phyloP scores from a whole-genome alignment of 2,888 invertebrate genomes.

The Xanthostigma xanthostigma region DNA sequence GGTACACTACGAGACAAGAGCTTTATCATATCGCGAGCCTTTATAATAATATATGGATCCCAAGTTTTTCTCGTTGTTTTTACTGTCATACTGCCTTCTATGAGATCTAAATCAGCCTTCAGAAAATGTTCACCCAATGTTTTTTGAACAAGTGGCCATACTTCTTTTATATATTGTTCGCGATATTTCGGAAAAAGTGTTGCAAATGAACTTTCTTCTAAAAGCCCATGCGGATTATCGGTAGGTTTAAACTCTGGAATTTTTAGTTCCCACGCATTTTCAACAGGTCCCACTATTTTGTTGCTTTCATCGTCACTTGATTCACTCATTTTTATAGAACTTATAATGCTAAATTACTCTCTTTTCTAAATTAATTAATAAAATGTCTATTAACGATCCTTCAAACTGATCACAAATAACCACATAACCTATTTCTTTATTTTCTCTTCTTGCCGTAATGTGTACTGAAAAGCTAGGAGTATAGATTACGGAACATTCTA shows the following conservation, averaged over 20 bases:
- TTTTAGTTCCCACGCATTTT: conserved; percentile 76
- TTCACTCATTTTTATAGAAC: conserved; percentile 11
- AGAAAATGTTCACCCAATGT: conserved; percentile 62
- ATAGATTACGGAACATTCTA: too few relatives aligned
- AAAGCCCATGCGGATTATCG: conserved; percentile 76
- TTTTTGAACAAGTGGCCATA: conserved; percentile 90
- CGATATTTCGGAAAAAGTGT: conserved; percentile 94
- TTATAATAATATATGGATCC: conserved; percentile 95
- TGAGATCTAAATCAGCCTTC: conserved; percentile 76
- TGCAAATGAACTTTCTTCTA: conserved; percentile 92
- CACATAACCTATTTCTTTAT: too few relatives aligned
- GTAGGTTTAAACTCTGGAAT: conserved; percentile 75
- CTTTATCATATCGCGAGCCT: conserved; percentile 92
- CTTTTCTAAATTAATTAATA: too few relatives aligned
- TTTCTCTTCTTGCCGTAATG: too few relatives aligned
- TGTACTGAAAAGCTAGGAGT: too few relatives aligned
- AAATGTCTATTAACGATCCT: too few relatives aligned
- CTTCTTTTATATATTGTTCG: conserved; percentile 87
- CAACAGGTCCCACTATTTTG: conserved; percentile 41
- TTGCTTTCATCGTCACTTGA: conserved; percentile 24
- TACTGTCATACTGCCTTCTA: conserved; percentile 91
- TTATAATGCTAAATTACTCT: too few relatives aligned
- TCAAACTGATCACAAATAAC: too few relatives aligned
- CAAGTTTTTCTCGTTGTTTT: conserved; percentile 91
- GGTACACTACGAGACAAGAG: conserved; percentile 91